Evolutionary conservation across 2,888 invertebrate species (phyloP), one percentile per base, ranked within the genome.

Genomic region (Belgica antarctica): DNA sequence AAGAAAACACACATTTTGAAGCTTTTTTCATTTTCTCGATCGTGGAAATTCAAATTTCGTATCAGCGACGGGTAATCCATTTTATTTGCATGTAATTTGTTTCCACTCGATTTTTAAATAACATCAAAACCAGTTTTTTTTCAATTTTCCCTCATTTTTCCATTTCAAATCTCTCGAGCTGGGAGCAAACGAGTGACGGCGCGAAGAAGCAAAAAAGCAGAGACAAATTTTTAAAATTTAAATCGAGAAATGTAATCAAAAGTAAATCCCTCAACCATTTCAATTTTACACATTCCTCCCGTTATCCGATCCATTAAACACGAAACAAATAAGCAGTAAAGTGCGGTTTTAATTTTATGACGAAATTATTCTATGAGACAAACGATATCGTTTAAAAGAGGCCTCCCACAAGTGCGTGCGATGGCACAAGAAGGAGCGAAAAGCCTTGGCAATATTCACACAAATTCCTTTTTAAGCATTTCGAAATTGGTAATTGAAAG

Each of bases 291-390:
- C 52, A 52, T 52, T 52, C 27, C 27, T 19, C n/a, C 65, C 47
- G 25, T n/a, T 65, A 47, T 65, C 46, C 65, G 17, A 46, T 65
- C 47, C 65, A 65, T 65, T 65, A 24, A 65, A 46, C 47, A 47
- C 27, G 65, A 65, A 65, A 65, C 65, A 65, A 65, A 65, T 65
- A 65, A 65, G 65, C 65, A 65, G 41, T 65, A 65, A 65, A 65
- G 25, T 65, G 65, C 47, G 65, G 65, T 65, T 65, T 65, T 47
- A 65, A 47, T 47, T 65, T 65, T 46, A 47, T 41, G 24, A 12
- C 4, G 22, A 52, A 52, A 52, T 52, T 52, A 52, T 52, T 52
- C 52, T 22, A 22, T 52, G n/a, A n/a, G n/a, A n/a, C 41, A 41
- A 41, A 41, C 41, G 41, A 41, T n/a, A 41, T n/a, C n/a, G n/a